Percentiles rank a stretch among this genome's conserved stretches.
Conservation (phyloP, 1,140 invertebrate genomes). For the Lordiphosa mommai region DNA sequence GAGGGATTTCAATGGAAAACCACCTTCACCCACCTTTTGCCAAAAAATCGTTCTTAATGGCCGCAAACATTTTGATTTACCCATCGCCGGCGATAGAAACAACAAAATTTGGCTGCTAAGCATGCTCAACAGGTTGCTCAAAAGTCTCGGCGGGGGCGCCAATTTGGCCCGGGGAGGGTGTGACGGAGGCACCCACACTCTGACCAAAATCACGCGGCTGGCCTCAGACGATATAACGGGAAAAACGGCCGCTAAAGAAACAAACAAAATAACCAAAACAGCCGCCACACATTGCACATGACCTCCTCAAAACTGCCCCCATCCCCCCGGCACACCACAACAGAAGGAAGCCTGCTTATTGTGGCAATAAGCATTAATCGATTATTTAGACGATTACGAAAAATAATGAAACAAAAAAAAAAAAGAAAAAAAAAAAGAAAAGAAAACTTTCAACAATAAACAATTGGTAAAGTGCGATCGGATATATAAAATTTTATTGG, state of each 20-base stretch:
- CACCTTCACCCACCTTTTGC: constrained; percentile 30
- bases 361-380: constrained; percentile 49
- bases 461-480: constrained; percentile 34
- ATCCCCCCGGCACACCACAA: neutral
- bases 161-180: neutral
- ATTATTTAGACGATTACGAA: constrained; percentile 60
- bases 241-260: constrained; percentile 19
- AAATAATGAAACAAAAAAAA: constrained; percentile 20
- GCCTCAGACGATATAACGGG: constrained; percentile 32
- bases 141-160: constrained; percentile 32
- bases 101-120: constrained; percentile 35
- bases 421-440: constrained; percentile 17
- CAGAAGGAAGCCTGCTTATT: constrained; percentile 9
- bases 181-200: constrained; percentile 13
- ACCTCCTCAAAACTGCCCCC: constrained; percentile 40
- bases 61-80: constrained; percentile 64
- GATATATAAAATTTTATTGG: constrained; percentile 37
- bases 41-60: constrained; percentile 36
- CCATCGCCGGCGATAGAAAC: constrained; percentile 9
- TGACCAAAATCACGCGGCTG: constrained; percentile 48
- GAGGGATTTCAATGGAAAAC: constrained; percentile 32
- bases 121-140: constrained; percentile 61
- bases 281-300: constrained; percentile 49
- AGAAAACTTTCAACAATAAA: constrained; percentile 49
- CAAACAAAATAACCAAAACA: constrained; percentile 45